Evolutionary conservation across 2,797 vertebrate genomes (phyloP), one percentile per base, ranked within the genome.

Genomic region (Sebastes elongatus): DNA sequence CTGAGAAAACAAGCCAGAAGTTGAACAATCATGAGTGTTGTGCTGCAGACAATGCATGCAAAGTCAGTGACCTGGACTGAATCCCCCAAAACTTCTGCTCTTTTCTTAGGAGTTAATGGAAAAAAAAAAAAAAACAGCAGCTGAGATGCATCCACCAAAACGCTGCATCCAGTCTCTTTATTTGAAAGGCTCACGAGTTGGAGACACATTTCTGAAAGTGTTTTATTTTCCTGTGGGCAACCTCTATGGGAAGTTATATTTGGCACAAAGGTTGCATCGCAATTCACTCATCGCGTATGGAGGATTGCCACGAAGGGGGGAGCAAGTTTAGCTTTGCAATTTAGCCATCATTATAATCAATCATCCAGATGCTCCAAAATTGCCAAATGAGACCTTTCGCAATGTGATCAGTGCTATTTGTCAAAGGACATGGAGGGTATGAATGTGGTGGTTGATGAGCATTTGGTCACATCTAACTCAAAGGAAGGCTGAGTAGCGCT

Each of bases 371-470:
- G 80, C 83, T 82, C 69, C 76, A 74, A 68, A 88, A 18, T 82
- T 71, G 78, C 83, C 80, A 86, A 92, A 88, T 88, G 81, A 93
- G 91, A 92, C 85, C 81, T 92, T 93, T 90, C 5, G 22, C 75
- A 63, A 61, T 73, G 91, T 85, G 81, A 94, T 91, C 86, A 83
- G 86, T 80, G 87, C 79, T 62, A 46, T 89, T 92, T 91, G 90
- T 89, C 82, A 91, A 86, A 80, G 78, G 63, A 89, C 61, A 80
- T 75, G 71, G 65, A 46, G 83, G 81, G 76, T 67, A 81, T 92
- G 84, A 87, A 91, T 91, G 64, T 28, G 55, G 61, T 60, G 62
- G 68, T 10, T 92, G 81, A 92, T 88, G 82, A 90, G 81, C 32
- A 7, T 85, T 84, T 74, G 78, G 74, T 90, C 81, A 78, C 62